phyloP scores from a whole-genome alignment of 2,888 invertebrate species.

The Diaphora mendica region DNA sequence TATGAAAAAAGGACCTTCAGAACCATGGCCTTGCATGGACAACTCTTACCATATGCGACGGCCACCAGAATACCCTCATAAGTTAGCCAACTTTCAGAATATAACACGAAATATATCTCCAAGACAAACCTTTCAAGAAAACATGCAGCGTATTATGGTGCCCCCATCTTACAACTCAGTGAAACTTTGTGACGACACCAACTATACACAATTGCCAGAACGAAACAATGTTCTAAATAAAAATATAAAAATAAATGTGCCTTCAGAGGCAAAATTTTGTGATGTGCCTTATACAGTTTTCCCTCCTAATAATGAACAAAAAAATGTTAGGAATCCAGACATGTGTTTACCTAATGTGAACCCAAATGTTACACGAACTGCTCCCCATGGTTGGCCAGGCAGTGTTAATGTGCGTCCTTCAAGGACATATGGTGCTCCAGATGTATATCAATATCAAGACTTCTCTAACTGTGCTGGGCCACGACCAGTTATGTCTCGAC shows the following conservation, averaged over 20 bases:
- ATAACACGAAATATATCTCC: constrained; percentile 83
- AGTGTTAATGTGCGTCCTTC: constrained; percentile 67
- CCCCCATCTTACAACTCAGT: constrained; percentile 73
- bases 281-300: constrained; percentile 83
- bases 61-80: constrained; percentile 75
- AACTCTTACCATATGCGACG: constrained; percentile 61
- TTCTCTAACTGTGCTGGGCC: constrained; percentile 72
- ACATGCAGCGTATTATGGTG: constrained; percentile 83
- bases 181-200: constrained; percentile 71
- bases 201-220: constrained; percentile 58
- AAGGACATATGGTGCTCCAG: constrained; percentile 71
- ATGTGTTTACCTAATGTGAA: constrained; percentile 72
- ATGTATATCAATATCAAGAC: constrained; percentile 76
- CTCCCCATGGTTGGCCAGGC: constrained; percentile 69
- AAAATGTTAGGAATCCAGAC: constrained; percentile 72
- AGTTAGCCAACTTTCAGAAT: constrained; percentile 68
- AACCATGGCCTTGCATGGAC: constrained; percentile 72
- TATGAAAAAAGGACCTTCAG: constrained; percentile 68
- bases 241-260: constrained; percentile 70
- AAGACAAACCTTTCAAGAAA: constrained; percentile 85
- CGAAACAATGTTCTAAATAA: constrained; percentile 61
- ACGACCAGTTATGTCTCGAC: constrained; percentile 67
- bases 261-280: constrained; percentile 78
- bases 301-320: constrained; percentile 72
- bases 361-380: constrained; percentile 59